phyloP scores from a whole-genome alignment of 2,113 vertebrate genomes.

The Hippoglossus stenolepis region DNA sequence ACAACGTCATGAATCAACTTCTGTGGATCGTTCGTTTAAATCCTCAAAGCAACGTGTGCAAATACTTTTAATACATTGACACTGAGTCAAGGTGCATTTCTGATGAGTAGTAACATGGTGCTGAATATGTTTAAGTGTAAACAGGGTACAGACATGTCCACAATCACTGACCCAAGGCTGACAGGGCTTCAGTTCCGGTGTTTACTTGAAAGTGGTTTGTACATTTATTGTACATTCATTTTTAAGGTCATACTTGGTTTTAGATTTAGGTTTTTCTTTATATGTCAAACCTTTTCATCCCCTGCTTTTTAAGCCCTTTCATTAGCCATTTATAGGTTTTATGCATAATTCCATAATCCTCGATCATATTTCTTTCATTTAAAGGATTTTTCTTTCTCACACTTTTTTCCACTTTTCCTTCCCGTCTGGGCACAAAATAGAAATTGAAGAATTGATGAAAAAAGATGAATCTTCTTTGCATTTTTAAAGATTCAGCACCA shows the following conservation, averaged over 20 bases:
- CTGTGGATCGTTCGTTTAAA: conserved; percentile 17
- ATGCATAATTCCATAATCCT: conserved; percentile 14
- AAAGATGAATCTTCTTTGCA: not conserved
- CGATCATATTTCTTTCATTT: conserved; percentile 8
- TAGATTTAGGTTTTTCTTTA: conserved; percentile 1
- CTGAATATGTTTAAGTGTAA: conserved; percentile 1
- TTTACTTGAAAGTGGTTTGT: conserved; percentile 57
- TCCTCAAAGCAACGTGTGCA: not conserved
- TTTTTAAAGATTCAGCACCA: not conserved
- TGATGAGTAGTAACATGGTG: conserved; percentile 1
- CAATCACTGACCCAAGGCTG: conserved; percentile 6
- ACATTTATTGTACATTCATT: not conserved
- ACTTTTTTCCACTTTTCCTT: not conserved
- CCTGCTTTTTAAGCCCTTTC: too few species aligned
- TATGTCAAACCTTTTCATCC: not conserved
- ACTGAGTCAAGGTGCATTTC: not conserved
- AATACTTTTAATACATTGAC: not conserved
- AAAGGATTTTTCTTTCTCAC: not conserved
- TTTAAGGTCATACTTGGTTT: conserved; percentile 10
- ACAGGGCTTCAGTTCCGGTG: not conserved
- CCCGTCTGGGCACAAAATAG: conserved; percentile 12
- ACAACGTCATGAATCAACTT: conserved; percentile 13
- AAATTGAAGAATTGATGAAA: not conserved
- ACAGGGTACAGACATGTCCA: conserved; percentile 45
- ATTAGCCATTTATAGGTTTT: not conserved